Evolutionary conservation across 2,113 vertebrate genomes (phyloP).

Genomic region (Nematolebias whitei): DNA sequence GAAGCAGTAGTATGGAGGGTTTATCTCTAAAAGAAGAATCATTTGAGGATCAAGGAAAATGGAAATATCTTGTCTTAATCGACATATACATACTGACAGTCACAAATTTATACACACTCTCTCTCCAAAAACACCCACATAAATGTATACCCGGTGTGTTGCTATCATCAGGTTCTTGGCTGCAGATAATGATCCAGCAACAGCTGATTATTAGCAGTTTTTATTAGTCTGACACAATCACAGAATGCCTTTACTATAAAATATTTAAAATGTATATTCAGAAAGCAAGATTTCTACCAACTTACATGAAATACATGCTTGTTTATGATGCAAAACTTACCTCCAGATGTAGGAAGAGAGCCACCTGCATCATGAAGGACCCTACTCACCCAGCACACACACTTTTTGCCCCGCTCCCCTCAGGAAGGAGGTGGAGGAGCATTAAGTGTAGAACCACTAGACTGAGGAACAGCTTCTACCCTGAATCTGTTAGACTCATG

Average conservation of each 20-base stretch:
- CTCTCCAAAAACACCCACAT: slow-evolving; percentile 41
- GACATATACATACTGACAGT: slow-evolving; percentile 26
- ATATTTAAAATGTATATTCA: slow-evolving; percentile 19
- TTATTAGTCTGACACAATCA: slow-evolving; percentile 42
- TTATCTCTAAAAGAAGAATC: slow-evolving; percentile 47
- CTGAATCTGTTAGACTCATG: too few species aligned
- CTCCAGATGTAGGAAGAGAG: too few species aligned
- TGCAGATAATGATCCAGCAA: slow-evolving; percentile 66
- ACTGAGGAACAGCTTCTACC: too few species aligned
- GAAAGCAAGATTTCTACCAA: slow-evolving; percentile 49
- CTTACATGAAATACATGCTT: slow-evolving; percentile 31
- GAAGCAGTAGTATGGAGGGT: slow-evolving; percentile 57
- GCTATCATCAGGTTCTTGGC: slow-evolving; percentile 66
- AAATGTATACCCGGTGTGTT: slow-evolving; percentile 30
- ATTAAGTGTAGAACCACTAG: too few species aligned
- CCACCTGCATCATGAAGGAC: too few species aligned
- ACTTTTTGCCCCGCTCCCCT: too few species aligned
- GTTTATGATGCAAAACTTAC: neutral
- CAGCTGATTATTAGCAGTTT: slow-evolving; percentile 63
- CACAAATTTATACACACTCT: slow-evolving; percentile 13
- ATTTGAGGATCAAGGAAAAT: slow-evolving; percentile 41
- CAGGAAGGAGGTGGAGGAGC: too few species aligned
- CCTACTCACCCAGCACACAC: too few species aligned
- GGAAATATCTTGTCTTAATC: slow-evolving; percentile 61
- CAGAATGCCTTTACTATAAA: slow-evolving; percentile 50